A percentile compares a stretch with the other conserved stretches of the same genome.
phyloP scores from a whole-genome alignment of 2,113 vertebrate genomes.

The Delphinapterus leucas region DNA sequence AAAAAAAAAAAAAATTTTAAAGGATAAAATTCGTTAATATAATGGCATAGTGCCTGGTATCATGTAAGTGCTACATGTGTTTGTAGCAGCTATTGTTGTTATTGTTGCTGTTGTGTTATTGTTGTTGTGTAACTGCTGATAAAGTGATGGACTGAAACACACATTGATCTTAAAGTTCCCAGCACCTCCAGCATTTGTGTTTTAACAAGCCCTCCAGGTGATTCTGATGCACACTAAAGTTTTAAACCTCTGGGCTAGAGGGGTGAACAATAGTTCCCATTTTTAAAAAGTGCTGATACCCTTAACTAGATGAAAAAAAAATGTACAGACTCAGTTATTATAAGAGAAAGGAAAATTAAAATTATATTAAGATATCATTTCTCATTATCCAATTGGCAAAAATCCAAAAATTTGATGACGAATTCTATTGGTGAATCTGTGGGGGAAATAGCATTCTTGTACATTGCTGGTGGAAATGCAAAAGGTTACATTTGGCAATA shows the following conservation, averaged over 20 bases:
- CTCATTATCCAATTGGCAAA: conserved; percentile 9
- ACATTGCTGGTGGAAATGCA: not conserved
- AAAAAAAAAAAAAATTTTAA: not conserved
- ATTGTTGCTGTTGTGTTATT: not conserved
- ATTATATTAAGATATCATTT: not conserved
- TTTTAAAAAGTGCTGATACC: not conserved
- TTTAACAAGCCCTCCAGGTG: not conserved
- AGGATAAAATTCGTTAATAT: not conserved
- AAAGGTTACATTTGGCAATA: not conserved
- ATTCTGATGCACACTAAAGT: not conserved
- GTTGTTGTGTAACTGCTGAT: not conserved
- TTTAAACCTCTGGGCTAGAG: not conserved
- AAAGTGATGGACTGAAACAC: not conserved
- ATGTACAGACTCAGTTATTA: not conserved
- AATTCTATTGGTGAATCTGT: not conserved
- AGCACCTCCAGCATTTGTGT: not conserved
- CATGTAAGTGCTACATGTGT: not conserved
- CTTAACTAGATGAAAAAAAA: not conserved
- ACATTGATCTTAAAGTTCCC: not conserved
- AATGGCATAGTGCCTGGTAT: not conserved
- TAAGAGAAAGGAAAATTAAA: conserved; percentile 10
- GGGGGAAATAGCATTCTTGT: not conserved
- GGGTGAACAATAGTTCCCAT: not conserved
- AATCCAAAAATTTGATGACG: not conserved
- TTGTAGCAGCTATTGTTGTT: not conserved